A percentile compares a stretch with the other conserved stretches of the same genome.
phyloP scores from a whole-genome alignment of 2,113 vertebrate genomes.

The Chrysochloris asiatica region DNA sequence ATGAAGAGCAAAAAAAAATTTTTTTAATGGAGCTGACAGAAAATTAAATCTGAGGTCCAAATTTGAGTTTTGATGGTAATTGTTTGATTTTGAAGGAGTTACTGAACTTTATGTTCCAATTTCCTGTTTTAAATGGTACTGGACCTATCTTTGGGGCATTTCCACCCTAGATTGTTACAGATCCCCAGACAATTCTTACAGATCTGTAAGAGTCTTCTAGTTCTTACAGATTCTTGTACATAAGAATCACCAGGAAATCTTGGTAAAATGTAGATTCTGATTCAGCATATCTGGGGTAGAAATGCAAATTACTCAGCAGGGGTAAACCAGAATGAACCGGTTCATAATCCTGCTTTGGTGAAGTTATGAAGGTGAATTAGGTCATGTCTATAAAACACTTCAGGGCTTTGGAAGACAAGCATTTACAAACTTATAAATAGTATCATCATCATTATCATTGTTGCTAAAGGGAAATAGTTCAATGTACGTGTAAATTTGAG shows the following conservation, averaged over 20 bases:
- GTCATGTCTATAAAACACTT: constrained; percentile 72
- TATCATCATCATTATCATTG: constrained; percentile 56
- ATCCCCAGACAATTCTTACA: not conserved
- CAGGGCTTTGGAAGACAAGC: constrained; percentile 64
- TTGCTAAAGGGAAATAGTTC: constrained; percentile 55
- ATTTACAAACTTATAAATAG: constrained; percentile 68
- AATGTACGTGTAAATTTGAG: constrained; percentile 55
- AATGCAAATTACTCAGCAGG: too few species aligned
- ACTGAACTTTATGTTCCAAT: constrained; percentile 27
- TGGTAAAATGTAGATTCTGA: too few species aligned
- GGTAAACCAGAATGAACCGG: not conserved
- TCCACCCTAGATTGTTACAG: not conserved
- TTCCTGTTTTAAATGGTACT: constrained; percentile 58
- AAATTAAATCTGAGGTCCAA: constrained; percentile 20
- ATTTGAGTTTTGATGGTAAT: not conserved
- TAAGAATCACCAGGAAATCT: too few species aligned
- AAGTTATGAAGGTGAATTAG: constrained; percentile 65
- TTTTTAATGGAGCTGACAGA: too few species aligned
- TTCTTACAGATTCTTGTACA: too few species aligned
- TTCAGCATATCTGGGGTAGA: too few species aligned
- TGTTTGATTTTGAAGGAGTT: constrained; percentile 46
- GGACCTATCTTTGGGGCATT: not conserved
- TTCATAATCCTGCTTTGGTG: not conserved
- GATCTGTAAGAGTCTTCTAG: too few species aligned
- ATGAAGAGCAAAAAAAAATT: too few species aligned